Conservation (phyloP, 2,888 invertebrate genomes). For the Xanthia togata region DNA sequence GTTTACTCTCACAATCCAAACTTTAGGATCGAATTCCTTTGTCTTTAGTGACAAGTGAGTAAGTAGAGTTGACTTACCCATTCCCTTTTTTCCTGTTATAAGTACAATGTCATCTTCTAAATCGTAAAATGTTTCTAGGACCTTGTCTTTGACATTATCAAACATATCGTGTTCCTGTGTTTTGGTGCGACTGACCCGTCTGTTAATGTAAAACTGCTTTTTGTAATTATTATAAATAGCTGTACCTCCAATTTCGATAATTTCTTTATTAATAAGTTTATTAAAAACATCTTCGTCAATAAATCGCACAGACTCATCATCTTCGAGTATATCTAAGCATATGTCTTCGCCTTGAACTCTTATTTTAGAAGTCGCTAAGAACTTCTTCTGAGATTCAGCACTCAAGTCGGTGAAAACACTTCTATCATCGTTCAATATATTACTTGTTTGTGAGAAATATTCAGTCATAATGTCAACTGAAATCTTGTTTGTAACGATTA, state of each 20-base stretch:
- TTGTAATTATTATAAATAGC: conserved; percentile 23
- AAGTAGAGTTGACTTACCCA: conserved; percentile 59
- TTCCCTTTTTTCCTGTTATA: conserved; percentile 52
- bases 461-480: conserved; percentile 5
- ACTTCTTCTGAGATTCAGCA: conserved; percentile 27
- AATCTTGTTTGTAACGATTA: conserved; percentile 7
- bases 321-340: conserved; percentile 33
- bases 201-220: conserved; percentile 34
- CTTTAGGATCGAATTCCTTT: conserved; percentile 31
- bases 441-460: conserved; percentile 9
- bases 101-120: conserved; percentile 37
- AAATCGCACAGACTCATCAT: conserved; percentile 7
- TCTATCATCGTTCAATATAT: conserved; percentile 18
- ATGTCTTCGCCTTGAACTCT: conserved; percentile 50
- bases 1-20: conserved; percentile 59
- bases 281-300: conserved; percentile 36
- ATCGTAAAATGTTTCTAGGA: conserved; percentile 35
- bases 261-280: conserved; percentile 35
- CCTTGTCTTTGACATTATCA: not conserved
- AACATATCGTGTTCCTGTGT: not conserved
- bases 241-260: conserved; percentile 13
- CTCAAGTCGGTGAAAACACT: conserved; percentile 37
- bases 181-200: conserved; percentile 15
- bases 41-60: conserved; percentile 25
- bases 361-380: conserved; percentile 25